phyloP scores from a whole-genome alignment of 2,797 vertebrate genomes.

The Choloepus didactylus region DNA sequence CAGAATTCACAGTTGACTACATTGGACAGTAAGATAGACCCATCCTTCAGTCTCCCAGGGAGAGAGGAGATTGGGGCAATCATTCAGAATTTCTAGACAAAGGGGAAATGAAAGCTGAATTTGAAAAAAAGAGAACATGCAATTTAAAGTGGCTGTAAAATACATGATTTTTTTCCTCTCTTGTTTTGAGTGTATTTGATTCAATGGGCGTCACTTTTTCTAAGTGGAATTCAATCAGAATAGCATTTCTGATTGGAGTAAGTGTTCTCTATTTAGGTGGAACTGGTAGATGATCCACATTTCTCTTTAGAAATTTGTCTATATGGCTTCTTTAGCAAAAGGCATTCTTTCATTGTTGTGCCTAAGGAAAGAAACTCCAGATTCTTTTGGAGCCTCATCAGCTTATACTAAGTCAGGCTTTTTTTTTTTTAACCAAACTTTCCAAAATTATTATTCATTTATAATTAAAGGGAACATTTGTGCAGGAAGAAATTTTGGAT shows the following conservation, averaged over 20 bases:
- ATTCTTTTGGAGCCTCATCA: not conserved
- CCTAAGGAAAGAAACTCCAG: conserved; percentile 32
- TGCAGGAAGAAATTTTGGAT: conserved; percentile 18
- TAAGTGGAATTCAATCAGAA: not conserved
- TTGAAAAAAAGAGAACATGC: not conserved
- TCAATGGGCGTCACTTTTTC: not conserved
- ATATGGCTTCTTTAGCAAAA: not conserved
- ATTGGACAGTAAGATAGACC: not conserved
- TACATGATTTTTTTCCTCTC: not conserved
- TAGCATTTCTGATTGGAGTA: not conserved
- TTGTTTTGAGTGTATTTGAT: not conserved
- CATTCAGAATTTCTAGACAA: not conserved
- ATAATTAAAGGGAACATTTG: conserved; percentile 1
- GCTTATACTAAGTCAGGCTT: not conserved
- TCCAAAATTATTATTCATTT: not conserved
- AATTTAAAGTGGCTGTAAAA: not conserved
- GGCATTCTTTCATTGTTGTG: not conserved
- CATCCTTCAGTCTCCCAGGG: not conserved
- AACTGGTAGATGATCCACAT: not conserved
- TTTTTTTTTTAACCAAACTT: not conserved
- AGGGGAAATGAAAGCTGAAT: not conserved
- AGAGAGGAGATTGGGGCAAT: not conserved
- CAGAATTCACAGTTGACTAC: not conserved
- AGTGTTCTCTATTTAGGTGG: not conserved
- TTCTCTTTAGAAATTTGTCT: not conserved